These are phyloP conservation scores for Myiozetetes cayanensis DNA, from an alignment of 2,113 vertebrate species.

Conservation along the genomic window DNA sequence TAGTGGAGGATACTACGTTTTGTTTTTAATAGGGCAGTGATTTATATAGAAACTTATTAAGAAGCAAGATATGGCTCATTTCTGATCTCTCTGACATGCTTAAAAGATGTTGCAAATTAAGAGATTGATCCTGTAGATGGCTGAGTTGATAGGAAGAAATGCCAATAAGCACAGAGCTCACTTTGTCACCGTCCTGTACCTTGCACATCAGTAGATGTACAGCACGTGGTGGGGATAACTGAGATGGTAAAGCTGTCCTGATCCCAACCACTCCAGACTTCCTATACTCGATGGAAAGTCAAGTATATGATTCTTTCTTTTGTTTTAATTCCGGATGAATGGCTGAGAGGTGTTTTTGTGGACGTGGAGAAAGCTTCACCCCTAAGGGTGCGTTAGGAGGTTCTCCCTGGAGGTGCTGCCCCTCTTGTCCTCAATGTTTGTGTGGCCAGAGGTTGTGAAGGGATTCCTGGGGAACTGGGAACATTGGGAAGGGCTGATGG, in stretches of 20 bases:
- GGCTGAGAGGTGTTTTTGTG: fast-evolving
- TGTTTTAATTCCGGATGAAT: background rate
- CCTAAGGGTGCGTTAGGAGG: fast-evolving
- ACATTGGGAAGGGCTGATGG: background rate
- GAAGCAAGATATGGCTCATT: conserved; percentile 45
- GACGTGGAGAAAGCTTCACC: background rate
- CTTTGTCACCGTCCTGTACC: background rate
- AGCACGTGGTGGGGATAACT: background rate
- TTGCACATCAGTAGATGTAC: background rate
- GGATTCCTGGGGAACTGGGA: background rate
- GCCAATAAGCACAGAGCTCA: background rate
- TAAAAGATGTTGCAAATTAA: conserved; percentile 57
- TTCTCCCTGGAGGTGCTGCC: fast-evolving
- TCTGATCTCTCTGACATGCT: conserved; percentile 43
- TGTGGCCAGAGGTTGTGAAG: background rate
- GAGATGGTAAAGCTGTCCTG: background rate
- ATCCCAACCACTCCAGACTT: background rate
- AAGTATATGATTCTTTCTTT: fast-evolving
- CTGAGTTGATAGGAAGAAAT: conserved; percentile 12
- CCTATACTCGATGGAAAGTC: background rate
- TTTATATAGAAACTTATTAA: conserved; percentile 52
- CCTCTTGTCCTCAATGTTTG: fast-evolving
- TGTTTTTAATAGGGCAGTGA: conserved; percentile 60
- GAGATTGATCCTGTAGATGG: conserved; percentile 32
- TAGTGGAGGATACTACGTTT: conserved; percentile 4